Conservation (phyloP, 2,888 invertebrate genomes). For the Cyrtodaria siliqua region DNA sequence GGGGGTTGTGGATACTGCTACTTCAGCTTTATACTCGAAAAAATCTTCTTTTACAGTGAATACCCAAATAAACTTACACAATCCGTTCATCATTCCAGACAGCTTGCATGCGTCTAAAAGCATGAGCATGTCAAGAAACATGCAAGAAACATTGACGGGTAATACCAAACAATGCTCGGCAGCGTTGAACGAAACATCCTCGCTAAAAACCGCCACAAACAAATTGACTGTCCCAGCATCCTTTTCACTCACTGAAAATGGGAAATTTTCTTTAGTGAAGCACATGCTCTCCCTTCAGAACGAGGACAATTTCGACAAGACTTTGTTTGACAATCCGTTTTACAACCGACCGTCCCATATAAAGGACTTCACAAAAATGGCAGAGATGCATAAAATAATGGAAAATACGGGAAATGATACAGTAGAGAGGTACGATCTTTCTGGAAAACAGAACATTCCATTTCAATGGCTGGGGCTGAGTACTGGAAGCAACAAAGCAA, state of each 20-base stretch:
- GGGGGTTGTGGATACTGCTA: too few species aligned
- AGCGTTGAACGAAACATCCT: too few species aligned
- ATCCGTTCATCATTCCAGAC: too few species aligned
- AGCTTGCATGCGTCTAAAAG: too few species aligned
- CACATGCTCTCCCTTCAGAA: slow-evolving; percentile 50
- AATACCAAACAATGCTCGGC: too few species aligned
- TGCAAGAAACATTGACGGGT: too few species aligned
- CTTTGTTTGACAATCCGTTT: slow-evolving; percentile 49
- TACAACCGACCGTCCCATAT: slow-evolving; percentile 32
- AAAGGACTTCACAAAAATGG: slow-evolving; percentile 33
- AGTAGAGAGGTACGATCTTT: slow-evolving; percentile 37
- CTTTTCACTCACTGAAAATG: slow-evolving; percentile 11
- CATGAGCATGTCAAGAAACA: too few species aligned
- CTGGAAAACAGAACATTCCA: slow-evolving; percentile 53
- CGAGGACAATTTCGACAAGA: slow-evolving; percentile 53
- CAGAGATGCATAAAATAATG: slow-evolving; percentile 35
- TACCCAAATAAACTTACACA: too few species aligned
- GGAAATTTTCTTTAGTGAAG: slow-evolving; percentile 57
- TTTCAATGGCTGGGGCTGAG: slow-evolving; percentile 53
- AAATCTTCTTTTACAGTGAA: too few species aligned
- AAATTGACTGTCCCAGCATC: too few species aligned
- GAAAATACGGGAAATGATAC: slow-evolving; percentile 13
- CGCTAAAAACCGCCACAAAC: too few species aligned
- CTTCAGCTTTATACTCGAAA: too few species aligned
- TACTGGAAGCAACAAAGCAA: slow-evolving; percentile 1